A percentile compares a stretch with the other conserved stretches of the same genome.
These are phyloP conservation scores for Parus major DNA, from an alignment of 2,113 vertebrate genomes.

Conservation along the genomic window DNA sequence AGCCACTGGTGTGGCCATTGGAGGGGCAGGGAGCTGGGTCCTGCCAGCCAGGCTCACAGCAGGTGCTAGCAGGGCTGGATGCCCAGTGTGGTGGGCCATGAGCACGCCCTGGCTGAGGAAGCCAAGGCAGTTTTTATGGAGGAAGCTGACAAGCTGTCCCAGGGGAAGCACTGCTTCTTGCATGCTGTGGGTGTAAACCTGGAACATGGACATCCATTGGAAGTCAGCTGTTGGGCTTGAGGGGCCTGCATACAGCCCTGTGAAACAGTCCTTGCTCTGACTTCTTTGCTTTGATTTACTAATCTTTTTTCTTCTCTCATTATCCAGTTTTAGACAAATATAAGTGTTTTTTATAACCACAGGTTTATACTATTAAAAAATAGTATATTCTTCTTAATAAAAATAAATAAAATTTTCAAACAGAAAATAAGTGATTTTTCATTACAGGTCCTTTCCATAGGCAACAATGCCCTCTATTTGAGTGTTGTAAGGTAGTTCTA, in stretches of 20 bases:
- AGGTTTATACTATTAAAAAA: not conserved
- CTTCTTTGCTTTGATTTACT: not conserved
- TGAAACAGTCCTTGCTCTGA: not conserved
- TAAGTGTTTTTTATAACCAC: not conserved
- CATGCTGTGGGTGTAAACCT: not conserved
- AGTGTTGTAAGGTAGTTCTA: not conserved
- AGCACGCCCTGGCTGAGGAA: not conserved
- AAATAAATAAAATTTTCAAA: not conserved
- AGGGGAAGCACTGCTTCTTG: not conserved
- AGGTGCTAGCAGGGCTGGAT: not conserved
- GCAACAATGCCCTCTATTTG: not conserved
- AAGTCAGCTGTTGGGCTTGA: accelerated
- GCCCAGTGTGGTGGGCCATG: accelerated
- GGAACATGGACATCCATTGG: accelerated
- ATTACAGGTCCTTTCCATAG: not conserved
- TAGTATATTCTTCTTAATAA: not conserved
- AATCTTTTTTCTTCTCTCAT: not conserved
- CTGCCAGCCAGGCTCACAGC: not conserved
- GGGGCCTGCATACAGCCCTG: not conserved
- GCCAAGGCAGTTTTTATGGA: too few relatives aligned
- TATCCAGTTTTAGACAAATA: not conserved
- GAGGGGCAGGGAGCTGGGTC: too few relatives aligned
- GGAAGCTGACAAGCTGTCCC: not conserved
- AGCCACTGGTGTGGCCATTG: accelerated
- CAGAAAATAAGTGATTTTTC: not conserved